These are phyloP conservation scores for Orthosia incerta DNA, from an alignment of 2,888 invertebrate genomes.

Conservation along the genomic window DNA sequence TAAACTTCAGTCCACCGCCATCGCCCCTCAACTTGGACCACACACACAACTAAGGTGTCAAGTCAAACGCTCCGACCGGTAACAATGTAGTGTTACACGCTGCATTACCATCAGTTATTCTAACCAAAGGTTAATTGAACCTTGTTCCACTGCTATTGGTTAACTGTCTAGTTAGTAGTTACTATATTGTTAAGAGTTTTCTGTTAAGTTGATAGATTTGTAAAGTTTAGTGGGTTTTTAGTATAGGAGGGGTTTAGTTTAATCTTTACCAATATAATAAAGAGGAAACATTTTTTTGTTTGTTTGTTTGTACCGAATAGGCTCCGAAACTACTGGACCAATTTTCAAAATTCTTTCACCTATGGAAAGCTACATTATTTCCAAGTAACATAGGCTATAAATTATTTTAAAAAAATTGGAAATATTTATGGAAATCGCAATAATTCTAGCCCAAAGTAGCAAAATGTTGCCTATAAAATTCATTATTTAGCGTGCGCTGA, in stretches of 20 bases:
- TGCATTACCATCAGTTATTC: conserved; percentile 59
- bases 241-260: background rate
- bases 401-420: no score
- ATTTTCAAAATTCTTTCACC: no score
- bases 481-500: no score
- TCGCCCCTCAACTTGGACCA: conserved; percentile 56
- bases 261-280: no score
- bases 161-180: conserved; percentile 49
- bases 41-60: conserved; percentile 66
- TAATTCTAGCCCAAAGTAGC: no score
- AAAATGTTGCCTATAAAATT: no score
- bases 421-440: no score
- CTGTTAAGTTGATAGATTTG: conserved; percentile 29
- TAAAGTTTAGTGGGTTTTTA: background rate
- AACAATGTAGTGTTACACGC: conserved; percentile 73
- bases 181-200: conserved; percentile 43
- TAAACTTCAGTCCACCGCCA: conserved; percentile 9
- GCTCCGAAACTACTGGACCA: no score
- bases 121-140: conserved; percentile 73
- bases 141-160: conserved; percentile 62
- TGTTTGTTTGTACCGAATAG: no score
- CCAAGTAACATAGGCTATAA: no score
- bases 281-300: no score
- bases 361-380: no score
- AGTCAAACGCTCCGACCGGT: conserved; percentile 67